These are phyloP conservation scores for Phrixothrix hirtus DNA, from an alignment of 2,888 invertebrate species.

Conservation along the genomic window DNA sequence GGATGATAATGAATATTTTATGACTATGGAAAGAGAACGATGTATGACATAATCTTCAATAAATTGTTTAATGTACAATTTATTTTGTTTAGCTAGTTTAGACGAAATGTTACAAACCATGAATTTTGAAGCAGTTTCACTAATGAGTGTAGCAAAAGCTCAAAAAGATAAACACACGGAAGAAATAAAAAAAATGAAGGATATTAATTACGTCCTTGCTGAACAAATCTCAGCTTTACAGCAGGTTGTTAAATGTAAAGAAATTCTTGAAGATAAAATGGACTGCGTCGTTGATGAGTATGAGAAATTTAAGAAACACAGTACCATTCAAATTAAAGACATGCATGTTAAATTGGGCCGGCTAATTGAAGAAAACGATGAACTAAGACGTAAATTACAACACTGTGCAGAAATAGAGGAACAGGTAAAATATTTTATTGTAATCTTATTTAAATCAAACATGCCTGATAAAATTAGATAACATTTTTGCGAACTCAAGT, in stretches of 20 bases:
- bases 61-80: neutral
- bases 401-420: slow-evolving; percentile 9
- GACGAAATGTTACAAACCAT: slow-evolving; percentile 40
- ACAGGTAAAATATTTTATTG: slow-evolving; percentile 5
- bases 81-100: slow-evolving; percentile 15
- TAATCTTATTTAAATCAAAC: neutral
- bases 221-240: slow-evolving; percentile 4
- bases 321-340: slow-evolving; percentile 2
- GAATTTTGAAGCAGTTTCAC: slow-evolving; percentile 40
- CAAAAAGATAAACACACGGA: slow-evolving; percentile 37
- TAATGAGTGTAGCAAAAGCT: slow-evolving; percentile 38
- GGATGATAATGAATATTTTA: no score
- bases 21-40: no score
- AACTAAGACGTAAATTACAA: slow-evolving; percentile 5
- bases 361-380: slow-evolving; percentile 8
- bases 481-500: slow-evolving; percentile 7
- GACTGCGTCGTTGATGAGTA: neutral
- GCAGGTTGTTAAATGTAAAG: slow-evolving; percentile 1
- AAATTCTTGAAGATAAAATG: slow-evolving; percentile 10
- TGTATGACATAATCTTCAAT: no score
- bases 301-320: neutral
- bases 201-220: slow-evolving; percentile 23
- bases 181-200: slow-evolving; percentile 35
- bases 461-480: neutral
- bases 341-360: neutral